Conservation (phyloP, 1,140 invertebrate species). For the Spodoptera litura region DNA sequence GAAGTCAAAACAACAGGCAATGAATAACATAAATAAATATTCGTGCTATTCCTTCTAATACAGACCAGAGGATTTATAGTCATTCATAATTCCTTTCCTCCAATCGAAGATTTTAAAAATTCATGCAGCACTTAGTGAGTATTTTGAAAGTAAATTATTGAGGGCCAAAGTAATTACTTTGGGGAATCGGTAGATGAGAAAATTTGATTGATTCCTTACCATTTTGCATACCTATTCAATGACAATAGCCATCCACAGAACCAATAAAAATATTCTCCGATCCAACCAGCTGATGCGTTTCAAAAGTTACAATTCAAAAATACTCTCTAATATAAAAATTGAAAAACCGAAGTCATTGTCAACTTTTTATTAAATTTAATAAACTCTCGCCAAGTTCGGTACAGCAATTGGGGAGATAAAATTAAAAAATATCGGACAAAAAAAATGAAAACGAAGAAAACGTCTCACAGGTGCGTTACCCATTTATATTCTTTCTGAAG, state of each 20-base stretch:
- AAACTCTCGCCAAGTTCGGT: not conserved
- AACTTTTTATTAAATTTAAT: constrained; percentile 46
- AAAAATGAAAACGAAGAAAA: constrained; percentile 50
- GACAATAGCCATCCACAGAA: not conserved
- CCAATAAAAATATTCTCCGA: constrained; percentile 1
- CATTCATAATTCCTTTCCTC: not conserved
- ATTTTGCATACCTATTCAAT: not conserved
- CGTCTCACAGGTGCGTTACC: constrained; percentile 66
- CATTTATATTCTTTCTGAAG: constrained; percentile 79
- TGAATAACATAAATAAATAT: too few relatives aligned
- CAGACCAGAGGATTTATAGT: not conserved
- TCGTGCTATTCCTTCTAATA: not conserved
- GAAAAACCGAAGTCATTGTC: constrained; percentile 26
- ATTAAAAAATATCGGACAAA: constrained; percentile 59
- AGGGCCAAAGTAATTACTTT: constrained; percentile 25
- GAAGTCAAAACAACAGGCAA: not conserved
- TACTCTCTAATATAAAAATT: constrained; percentile 18
- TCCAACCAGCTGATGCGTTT: not conserved
- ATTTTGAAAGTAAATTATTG: constrained; percentile 31
- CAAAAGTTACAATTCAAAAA: constrained; percentile 17
- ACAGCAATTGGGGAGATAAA: constrained; percentile 54
- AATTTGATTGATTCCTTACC: constrained; percentile 29
- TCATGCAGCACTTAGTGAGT: constrained; percentile 28
- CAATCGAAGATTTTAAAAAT: constrained; percentile 18
- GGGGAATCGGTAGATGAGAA: constrained; percentile 11